Evolutionary conservation across 2,113 vertebrate genomes (phyloP), one percentile per base, ranked within the genome.

Genomic region (Eulemur macaco): DNA sequence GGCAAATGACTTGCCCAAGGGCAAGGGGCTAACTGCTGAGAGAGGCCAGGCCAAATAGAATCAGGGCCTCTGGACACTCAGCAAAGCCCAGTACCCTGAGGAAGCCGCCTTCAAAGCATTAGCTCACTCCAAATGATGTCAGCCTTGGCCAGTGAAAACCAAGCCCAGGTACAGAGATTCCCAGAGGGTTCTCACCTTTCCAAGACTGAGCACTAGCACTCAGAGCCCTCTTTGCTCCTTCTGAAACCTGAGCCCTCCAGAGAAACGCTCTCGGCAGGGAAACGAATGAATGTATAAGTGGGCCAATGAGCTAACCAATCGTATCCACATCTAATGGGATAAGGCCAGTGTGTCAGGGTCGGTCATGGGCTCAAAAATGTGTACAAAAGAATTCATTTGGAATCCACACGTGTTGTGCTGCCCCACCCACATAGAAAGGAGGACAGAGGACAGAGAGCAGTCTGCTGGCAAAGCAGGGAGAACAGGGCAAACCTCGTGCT

Each of bases 401-500:
- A 92, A 47, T 5, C 58, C 20, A 45, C 1, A 1, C 0, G 3
- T 45, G 23, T 68, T 21, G 3, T 2, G 3, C n/a, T 54, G n/a
- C 21, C 4, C 11, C 29, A 29, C 0, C 1, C 13, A 31, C 89
- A 85, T 54, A 8, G 47, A 42, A 58, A 74, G 29, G 56, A 17
- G 13, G 47, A 47, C 17, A 34, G 54, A 42, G 54, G 39, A 71
- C 45, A 58, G 29, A 20, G 47, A 83, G n/a, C 3, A 29, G 15
- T 27, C 71, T 42, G 15, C 18, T 64, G 37, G 25, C 34, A 37
- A 77, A 91, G 27, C 11, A 6, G 23, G 56, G 34, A 34, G 68
- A 29, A 9, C 5, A 4, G 58, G 56, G 20, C 17, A 34, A 18
- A 12, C 0, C 23, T n/a, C 60, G n/a, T 39, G 0, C 50, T 0